Evolutionary conservation across 35 echinoderm and acorn worm species (phyloP), one percentile per base, ranked within the genome.

Genomic region (Heliocidaris tuberculata): DNA sequence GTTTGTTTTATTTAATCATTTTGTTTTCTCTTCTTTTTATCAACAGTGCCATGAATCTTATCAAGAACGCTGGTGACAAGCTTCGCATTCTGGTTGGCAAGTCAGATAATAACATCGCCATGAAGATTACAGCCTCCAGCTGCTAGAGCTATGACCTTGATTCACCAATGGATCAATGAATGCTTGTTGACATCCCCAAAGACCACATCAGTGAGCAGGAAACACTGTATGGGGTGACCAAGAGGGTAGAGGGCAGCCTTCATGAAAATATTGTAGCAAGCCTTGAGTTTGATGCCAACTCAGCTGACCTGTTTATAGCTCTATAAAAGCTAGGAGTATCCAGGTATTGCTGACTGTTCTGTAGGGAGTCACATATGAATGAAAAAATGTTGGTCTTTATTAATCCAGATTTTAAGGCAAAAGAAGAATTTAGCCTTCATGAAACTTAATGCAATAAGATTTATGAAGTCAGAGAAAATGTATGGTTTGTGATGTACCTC

Each of bases 1-100:
- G n/a, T 2, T 70, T 70, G 17, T 70, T 70, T 6, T 31, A 85
- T 52, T 5, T 54, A 95, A 93, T 86, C 30, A 19, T 85, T 86
- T 86, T n/a, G n/a, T n/a, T 30, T 52, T 70, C 15, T 50, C 0
- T 42, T 96, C 59, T 93, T 86, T 86, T 92, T 85, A 24, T 91
- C 86, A 30, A 49, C 95, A 99, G 98, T 95, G 98, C 98, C 56
- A 97, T 99, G 93, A 93, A 99, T 60, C 93, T 99, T 7, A 99
- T 99, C 30, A 97, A 78, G 47, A 95, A 85, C 31, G 61, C 95
- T 49, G 96, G 96, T 17, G 88, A 95, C 30, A 96, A 87, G 49
- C 88, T 97, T 2, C 85, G 98, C 29, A 96, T 99, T 88, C 90
- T 99, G 86, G 95, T 99, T 24, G 98, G 96, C 11, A 95, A 96